Conservation (phyloP, 2,888 invertebrate species). For the Stegophylla sp. region DNA sequence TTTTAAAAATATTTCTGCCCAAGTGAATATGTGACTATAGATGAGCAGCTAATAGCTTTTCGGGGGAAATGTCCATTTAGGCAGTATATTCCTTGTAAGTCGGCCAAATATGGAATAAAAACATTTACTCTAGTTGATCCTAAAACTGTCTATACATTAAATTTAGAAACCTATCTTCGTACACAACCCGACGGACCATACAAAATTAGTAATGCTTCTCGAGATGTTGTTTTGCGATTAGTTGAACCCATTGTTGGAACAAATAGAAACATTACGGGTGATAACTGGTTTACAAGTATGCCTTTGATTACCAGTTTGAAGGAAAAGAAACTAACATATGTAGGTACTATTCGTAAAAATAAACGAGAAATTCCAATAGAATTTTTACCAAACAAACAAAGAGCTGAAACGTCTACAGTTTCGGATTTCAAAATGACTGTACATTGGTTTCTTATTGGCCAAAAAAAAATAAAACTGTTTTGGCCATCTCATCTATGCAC, state of each 20-base stretch:
- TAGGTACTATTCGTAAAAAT: constrained; percentile 60
- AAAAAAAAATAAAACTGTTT: constrained; percentile 62
- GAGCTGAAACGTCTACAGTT: constrained; percentile 61
- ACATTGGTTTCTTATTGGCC: constrained; percentile 63
- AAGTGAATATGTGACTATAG: constrained; percentile 37
- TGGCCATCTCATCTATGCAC: constrained; percentile 62
- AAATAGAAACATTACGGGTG: constrained; percentile 34
- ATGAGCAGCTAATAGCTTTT: constrained; percentile 62
- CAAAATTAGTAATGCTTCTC: not conserved
- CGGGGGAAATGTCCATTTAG: constrained; percentile 62
- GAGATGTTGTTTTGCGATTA: constrained; percentile 25
- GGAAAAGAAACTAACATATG: constrained; percentile 13
- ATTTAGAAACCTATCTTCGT: constrained; percentile 5
- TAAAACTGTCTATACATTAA: constrained; percentile 2
- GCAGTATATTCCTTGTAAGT: constrained; percentile 8
- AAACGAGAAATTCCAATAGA: constrained; percentile 63
- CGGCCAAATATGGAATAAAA: constrained; percentile 28
- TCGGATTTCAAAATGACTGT: constrained; percentile 62
- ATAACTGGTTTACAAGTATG: constrained; percentile 48
- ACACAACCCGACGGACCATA: constrained; percentile 7
- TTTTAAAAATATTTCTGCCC: constrained; percentile 20
- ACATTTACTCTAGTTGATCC: constrained; percentile 17
- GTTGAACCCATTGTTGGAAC: constrained; percentile 6
- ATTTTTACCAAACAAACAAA: constrained; percentile 61
- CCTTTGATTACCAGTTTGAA: constrained; percentile 10